Conservation (phyloP, 2,888 invertebrate genomes). For the Rhamnusium bicolor region DNA sequence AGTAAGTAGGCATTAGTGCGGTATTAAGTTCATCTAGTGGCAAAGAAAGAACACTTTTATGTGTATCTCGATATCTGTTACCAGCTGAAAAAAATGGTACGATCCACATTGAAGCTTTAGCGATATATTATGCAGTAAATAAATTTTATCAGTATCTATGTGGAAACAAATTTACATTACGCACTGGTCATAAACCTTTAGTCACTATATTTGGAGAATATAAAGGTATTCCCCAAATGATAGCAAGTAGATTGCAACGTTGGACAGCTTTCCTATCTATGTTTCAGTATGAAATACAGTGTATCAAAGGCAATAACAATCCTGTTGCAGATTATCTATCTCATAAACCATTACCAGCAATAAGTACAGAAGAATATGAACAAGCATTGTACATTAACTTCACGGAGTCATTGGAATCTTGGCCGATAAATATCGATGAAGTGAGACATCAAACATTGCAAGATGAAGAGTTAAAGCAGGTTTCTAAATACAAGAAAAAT, state of each 20-base stretch:
- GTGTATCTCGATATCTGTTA: not conserved
- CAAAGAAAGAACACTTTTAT: not conserved
- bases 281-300: not conserved
- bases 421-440: not conserved
- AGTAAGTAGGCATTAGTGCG: not conserved
- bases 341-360: not conserved
- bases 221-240: conserved; percentile 11
- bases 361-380: not conserved
- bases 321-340: conserved; percentile 38
- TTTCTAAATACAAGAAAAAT: not conserved
- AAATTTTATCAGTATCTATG: conserved; percentile 6
- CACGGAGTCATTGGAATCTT: not conserved
- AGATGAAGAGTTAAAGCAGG: not conserved
- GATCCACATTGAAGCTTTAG: not conserved
- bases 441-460: not conserved
- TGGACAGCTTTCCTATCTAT: not conserved
- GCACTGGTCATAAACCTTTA: conserved; percentile 19
- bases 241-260: not conserved
- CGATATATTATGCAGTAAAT: not conserved
- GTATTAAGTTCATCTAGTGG: not conserved
- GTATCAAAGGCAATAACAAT: not conserved
- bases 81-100: not conserved
- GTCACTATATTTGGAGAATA: conserved; percentile 2
- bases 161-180: conserved; percentile 12
- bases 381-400: not conserved